phyloP scores from a whole-genome alignment of 2,113 vertebrate genomes.

The Desmodus rotundus region DNA sequence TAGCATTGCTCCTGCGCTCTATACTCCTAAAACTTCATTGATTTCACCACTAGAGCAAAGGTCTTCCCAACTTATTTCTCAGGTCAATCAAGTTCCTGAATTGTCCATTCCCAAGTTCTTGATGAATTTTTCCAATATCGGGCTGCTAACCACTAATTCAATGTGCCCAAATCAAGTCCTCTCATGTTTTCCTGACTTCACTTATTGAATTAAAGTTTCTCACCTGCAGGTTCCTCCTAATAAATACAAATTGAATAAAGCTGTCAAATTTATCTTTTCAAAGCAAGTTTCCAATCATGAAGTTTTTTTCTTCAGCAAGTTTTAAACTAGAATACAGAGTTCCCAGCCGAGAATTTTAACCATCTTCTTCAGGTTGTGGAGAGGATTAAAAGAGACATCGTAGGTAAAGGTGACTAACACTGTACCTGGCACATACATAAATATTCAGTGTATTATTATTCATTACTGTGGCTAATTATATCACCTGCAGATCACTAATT shows the following conservation, averaged over 20 bases:
- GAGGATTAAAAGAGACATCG: background rate
- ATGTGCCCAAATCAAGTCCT: background rate
- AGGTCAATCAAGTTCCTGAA: background rate
- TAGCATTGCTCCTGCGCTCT: background rate
- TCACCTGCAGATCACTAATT: slow-evolving; percentile 24
- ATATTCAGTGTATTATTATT: slow-evolving; percentile 21
- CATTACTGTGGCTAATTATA: background rate
- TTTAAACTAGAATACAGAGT: background rate
- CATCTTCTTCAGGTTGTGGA: background rate
- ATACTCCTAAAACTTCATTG: background rate
- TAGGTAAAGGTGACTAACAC: background rate
- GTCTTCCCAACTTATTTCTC: background rate
- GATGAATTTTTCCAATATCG: background rate
- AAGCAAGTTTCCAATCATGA: background rate
- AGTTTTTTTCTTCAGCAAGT: background rate
- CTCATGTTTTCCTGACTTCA: background rate
- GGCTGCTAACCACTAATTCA: background rate
- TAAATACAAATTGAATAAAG: slow-evolving; percentile 10
- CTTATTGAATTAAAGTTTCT: background rate
- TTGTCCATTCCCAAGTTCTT: background rate
- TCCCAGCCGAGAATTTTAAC: background rate
- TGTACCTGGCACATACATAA: background rate
- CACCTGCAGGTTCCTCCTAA: background rate
- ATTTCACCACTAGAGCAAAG: background rate
- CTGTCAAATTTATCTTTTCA: background rate